A percentile compares a stretch with the other conserved stretches of the same genome.
These are phyloP conservation scores for Leucophenga montana DNA, from an alignment of 2,888 invertebrate species.

Conservation along the genomic window DNA sequence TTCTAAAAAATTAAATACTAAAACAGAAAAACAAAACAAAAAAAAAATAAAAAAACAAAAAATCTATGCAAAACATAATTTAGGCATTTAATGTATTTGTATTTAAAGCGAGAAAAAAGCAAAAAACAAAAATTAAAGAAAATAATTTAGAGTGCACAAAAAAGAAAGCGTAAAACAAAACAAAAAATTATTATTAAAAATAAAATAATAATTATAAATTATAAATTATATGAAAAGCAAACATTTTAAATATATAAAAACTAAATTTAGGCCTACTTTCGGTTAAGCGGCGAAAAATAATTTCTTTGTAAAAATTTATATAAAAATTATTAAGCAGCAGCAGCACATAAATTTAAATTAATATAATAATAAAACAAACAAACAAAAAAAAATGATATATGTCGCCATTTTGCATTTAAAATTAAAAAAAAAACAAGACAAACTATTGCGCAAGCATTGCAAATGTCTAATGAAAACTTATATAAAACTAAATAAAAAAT, in stretches of 20 bases:
- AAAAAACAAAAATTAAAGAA: slow-evolving; percentile 44
- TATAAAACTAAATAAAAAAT: slow-evolving; percentile 49
- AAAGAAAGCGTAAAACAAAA: too few relatives aligned
- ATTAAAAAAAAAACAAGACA: slow-evolving; percentile 44
- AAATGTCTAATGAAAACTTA: slow-evolving; percentile 46
- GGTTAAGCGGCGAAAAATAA: slow-evolving; percentile 66
- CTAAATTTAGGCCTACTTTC: slow-evolving; percentile 57
- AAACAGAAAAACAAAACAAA: slow-evolving; percentile 41
- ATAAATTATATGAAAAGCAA: slow-evolving; percentile 45
- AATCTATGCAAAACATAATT: slow-evolving; percentile 35
- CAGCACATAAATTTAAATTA: slow-evolving; percentile 51
- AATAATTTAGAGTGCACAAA: slow-evolving; percentile 34
- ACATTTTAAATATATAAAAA: slow-evolving; percentile 33
- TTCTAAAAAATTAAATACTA: slow-evolving; percentile 54
- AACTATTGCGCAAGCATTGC: slow-evolving; percentile 30
- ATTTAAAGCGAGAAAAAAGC: slow-evolving; percentile 47
- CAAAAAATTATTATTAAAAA: slow-evolving; percentile 48
- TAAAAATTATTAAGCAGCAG: slow-evolving; percentile 42
- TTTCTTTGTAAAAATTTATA: slow-evolving; percentile 69
- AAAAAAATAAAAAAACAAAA: slow-evolving; percentile 38
- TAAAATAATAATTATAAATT: slow-evolving; percentile 44
- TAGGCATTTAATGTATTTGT: slow-evolving; percentile 51
- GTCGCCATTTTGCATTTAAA: slow-evolving; percentile 72
- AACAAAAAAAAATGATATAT: slow-evolving; percentile 60
- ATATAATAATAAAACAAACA: slow-evolving; percentile 32